phyloP scores from a whole-genome alignment of 2,113 vertebrate species.

The Anoplopoma fimbria region DNA sequence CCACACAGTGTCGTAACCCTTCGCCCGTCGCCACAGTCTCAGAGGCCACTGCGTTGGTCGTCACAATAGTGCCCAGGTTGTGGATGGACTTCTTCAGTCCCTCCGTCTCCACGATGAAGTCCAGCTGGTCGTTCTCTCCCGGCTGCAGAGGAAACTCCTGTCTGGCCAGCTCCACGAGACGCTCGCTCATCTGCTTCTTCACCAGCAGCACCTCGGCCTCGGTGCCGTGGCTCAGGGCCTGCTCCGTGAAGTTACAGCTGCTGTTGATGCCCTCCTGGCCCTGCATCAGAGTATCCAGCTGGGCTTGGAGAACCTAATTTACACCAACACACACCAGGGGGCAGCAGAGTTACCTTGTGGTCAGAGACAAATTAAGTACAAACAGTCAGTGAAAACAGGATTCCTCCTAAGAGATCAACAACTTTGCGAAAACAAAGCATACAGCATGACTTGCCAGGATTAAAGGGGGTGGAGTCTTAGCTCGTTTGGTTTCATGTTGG shows the following conservation, averaged over 20 bases:
- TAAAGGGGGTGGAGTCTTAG: neutral
- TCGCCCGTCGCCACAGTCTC: constrained; percentile 96
- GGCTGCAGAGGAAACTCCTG: constrained; percentile 91
- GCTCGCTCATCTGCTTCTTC: constrained; percentile 97
- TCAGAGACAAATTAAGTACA: neutral
- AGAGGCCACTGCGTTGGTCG: constrained; percentile 93
- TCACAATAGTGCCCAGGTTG: constrained; percentile 94
- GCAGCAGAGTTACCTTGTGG: constrained; percentile 23
- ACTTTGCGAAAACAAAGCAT: neutral
- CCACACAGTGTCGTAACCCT: constrained; percentile 91
- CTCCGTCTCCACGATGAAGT: constrained; percentile 94
- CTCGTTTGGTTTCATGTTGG: neutral
- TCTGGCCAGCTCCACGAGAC: constrained; percentile 89
- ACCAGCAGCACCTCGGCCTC: constrained; percentile 96
- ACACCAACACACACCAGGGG: constrained; percentile 55
- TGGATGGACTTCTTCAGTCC: constrained; percentile 97
- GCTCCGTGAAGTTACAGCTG: constrained; percentile 94
- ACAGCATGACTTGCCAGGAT: neutral
- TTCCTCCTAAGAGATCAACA: neutral
- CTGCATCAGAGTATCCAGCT: constrained; percentile 92
- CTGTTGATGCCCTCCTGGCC: constrained; percentile 95
- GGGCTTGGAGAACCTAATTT: constrained; percentile 92
- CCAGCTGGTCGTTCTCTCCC: constrained; percentile 94
- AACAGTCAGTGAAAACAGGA: neutral
- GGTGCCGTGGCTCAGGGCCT: constrained; percentile 92